Conservation (phyloP, 2,797 vertebrate species). For the Ctenosaura bakeri region DNA sequence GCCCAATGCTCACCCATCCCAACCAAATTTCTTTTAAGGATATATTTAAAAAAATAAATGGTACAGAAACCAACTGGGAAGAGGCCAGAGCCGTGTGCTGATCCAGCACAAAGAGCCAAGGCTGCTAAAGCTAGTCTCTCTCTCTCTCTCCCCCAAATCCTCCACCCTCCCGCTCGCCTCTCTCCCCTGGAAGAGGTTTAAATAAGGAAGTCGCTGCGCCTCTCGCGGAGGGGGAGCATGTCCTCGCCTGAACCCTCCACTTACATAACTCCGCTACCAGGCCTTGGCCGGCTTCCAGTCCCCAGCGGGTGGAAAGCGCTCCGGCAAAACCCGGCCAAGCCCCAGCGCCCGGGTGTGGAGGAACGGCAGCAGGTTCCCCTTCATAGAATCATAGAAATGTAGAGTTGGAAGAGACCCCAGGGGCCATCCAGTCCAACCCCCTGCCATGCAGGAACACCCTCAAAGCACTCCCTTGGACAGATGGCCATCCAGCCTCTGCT, state of each 20-base stretch:
- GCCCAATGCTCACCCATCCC: too few species aligned
- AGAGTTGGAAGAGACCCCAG: too few species aligned
- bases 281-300: background rate
- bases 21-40: background rate
- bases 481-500: too few species aligned
- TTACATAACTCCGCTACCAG: constrained; percentile 40
- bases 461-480: too few species aligned
- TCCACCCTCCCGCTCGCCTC: background rate
- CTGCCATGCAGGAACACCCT: too few species aligned
- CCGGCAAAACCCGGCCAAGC: background rate
- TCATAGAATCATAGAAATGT: too few species aligned
- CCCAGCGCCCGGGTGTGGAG: background rate
- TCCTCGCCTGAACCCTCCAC: constrained; percentile 26
- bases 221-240: background rate
- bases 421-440: too few species aligned
- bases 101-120: too few species aligned
- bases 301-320: constrained; percentile 3
- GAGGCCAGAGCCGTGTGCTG: background rate
- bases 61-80: too few species aligned
- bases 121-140: too few species aligned
- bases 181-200: background rate
- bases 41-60: background rate
- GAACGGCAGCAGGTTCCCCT: too few species aligned
- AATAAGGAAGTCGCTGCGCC: constrained; percentile 6
- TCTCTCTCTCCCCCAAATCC: background rate